Conservation (phyloP, 1,140 invertebrate species). For the Gryon sp. region DNA sequence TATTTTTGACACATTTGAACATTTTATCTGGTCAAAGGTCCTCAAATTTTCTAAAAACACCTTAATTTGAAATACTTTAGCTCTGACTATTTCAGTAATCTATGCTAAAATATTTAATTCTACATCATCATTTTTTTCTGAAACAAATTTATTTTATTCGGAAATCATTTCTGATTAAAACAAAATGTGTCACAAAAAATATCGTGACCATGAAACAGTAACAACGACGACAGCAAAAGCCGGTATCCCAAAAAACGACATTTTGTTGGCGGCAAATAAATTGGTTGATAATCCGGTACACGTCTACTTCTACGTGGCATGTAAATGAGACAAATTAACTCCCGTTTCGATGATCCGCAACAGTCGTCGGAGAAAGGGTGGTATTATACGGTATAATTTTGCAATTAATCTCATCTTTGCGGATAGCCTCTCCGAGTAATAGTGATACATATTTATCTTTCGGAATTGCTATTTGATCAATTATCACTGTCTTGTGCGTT, state of each 20-base stretch:
- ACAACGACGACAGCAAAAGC: constrained; percentile 6
- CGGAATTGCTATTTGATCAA: constrained; percentile 49
- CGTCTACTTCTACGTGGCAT: constrained; percentile 70
- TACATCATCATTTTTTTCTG: too few species aligned
- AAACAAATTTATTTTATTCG: too few species aligned
- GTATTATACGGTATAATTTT: constrained; percentile 74
- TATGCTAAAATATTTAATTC: too few species aligned
- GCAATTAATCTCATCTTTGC: constrained; percentile 73
- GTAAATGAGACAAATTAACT: constrained; percentile 67
- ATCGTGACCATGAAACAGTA: constrained; percentile 40
- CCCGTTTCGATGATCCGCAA: constrained; percentile 64
- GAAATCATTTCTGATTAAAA: constrained; percentile 8
- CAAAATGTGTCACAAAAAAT: constrained; percentile 30
- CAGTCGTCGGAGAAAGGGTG: constrained; percentile 52
- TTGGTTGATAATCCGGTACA: constrained; percentile 63
- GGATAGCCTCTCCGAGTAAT: constrained; percentile 41
- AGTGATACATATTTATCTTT: constrained; percentile 57
- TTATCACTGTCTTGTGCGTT: constrained; percentile 49
- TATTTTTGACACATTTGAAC: too few species aligned
- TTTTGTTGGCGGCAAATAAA: constrained; percentile 64
- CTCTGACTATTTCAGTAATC: too few species aligned
- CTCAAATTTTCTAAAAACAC: too few species aligned
- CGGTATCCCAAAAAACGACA: constrained; percentile 38
- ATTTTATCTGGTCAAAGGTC: too few species aligned
- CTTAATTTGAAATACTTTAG: too few species aligned